Percentiles rank a stretch among this genome's conserved stretches.
Conservation (phyloP, 2,113 vertebrate species). For the Percina caprodes region DNA sequence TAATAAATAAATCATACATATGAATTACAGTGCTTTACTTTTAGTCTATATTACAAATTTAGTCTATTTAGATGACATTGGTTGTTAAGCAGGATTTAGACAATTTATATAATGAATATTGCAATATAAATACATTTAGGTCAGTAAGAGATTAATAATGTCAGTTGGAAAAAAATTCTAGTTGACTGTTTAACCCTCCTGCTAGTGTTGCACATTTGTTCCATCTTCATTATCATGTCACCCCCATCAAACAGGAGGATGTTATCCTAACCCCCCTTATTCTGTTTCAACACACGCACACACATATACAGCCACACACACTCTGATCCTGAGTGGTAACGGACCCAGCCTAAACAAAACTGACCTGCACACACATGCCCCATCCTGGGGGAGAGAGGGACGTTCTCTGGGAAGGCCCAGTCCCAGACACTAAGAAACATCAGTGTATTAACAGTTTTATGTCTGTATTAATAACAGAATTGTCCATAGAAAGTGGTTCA, state of each 20-base stretch:
- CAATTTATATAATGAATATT: not conserved
- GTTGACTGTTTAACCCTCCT: not conserved
- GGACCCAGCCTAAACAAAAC: slow-evolving; percentile 20
- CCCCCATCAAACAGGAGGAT: slow-evolving; percentile 22
- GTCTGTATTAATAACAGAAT: too few relatives aligned
- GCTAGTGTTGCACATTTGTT: slow-evolving; percentile 1
- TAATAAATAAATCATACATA: too few relatives aligned
- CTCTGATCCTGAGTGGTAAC: not conserved
- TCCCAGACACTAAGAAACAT: not conserved
- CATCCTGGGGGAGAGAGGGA: not conserved
- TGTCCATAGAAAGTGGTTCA: too few relatives aligned
- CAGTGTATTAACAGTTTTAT: too few relatives aligned
- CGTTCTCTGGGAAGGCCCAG: slow-evolving; percentile 4
- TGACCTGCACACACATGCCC: slow-evolving; percentile 15
- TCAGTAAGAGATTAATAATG: not conserved
- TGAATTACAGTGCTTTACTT: too few relatives aligned
- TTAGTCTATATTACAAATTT: too few relatives aligned
- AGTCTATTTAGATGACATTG: not conserved
- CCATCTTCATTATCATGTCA: slow-evolving; percentile 21
- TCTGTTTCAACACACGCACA: slow-evolving; percentile 39
- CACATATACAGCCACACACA: slow-evolving; percentile 14
- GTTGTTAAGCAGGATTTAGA: not conserved
- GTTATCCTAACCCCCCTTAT: slow-evolving; percentile 6
- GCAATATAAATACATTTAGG: not conserved
- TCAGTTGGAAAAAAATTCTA: not conserved